phyloP scores from a whole-genome alignment of 1,140 invertebrate genomes.

The Cyclargus thomasi region DNA sequence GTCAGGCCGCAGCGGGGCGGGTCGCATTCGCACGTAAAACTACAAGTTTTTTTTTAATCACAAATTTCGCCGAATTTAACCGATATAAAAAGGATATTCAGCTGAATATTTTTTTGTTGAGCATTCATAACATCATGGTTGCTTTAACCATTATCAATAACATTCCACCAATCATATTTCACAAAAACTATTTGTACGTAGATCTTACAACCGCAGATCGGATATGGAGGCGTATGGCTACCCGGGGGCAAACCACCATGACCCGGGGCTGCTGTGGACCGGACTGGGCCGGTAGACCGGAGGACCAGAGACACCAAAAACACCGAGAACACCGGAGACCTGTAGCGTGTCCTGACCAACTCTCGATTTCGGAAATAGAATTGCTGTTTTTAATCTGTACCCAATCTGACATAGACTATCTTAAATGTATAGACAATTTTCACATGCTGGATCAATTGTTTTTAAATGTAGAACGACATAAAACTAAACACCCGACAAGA shows the following conservation, averaged over 20 bases:
- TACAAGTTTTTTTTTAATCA: no score
- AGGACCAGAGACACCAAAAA: background rate
- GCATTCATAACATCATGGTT: no score
- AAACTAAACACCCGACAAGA: background rate
- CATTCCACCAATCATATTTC: constrained; percentile 25
- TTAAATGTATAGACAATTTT: background rate
- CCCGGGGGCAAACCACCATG: constrained; percentile 62
- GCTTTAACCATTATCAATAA: background rate
- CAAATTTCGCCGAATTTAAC: no score
- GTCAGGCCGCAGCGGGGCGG: no score
- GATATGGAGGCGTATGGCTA: constrained; percentile 57
- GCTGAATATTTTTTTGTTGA: no score
- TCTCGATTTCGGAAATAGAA: background rate
- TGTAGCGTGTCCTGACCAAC: background rate
- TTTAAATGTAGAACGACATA: background rate
- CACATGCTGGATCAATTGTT: background rate
- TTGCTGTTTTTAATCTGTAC: background rate
- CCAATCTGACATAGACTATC: background rate
- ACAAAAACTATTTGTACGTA: constrained; percentile 61
- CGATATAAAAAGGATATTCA: no score
- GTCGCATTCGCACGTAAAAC: no score
- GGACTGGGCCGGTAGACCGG: constrained; percentile 57
- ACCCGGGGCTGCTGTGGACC: constrained; percentile 67
- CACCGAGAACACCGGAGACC: background rate
- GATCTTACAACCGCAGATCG: constrained; percentile 73